Evolutionary conservation across 2,888 invertebrate species (phyloP).

Genomic region (Clostera curtula): DNA sequence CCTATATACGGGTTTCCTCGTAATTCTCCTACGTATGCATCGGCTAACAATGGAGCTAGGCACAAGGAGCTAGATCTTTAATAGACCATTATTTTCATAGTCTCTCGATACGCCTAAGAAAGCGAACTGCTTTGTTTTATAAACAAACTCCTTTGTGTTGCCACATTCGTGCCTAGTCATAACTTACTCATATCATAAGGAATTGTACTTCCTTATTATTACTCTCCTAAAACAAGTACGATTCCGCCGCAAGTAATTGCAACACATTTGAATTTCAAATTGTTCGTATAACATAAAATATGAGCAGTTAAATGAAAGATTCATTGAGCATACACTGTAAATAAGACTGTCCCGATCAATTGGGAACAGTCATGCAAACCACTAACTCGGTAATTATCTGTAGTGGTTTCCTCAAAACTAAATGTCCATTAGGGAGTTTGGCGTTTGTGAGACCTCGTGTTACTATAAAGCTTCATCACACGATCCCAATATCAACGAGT

Average conservation of each 20-base stretch:
- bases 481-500: no score
- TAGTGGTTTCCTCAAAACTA: constrained; percentile 59
- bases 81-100: constrained; percentile 49
- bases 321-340: constrained; percentile 13
- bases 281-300: constrained; percentile 12
- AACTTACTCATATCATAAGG: constrained; percentile 36
- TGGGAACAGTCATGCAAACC: constrained; percentile 45
- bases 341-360: constrained; percentile 51
- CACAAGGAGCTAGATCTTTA: constrained; percentile 29
- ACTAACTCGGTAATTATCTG: constrained; percentile 58
- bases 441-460: constrained; percentile 28
- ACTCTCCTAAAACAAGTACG: constrained; percentile 23
- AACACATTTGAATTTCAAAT: constrained; percentile 30
- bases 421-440: constrained; percentile 61
- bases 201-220: constrained; percentile 31
- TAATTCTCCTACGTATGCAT: constrained; percentile 16
- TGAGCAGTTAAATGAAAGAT: constrained; percentile 14
- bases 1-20: constrained; percentile 21
- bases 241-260: constrained; percentile 23
- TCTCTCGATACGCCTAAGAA: constrained; percentile 42
- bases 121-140: constrained; percentile 56
- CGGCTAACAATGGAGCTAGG: constrained; percentile 25
- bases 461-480: constrained; percentile 44
- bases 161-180: constrained; percentile 37
- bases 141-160: constrained; percentile 62